These are phyloP conservation scores for Erebia ligea DNA, from an alignment of 2,888 invertebrate genomes.

Conservation along the genomic window DNA sequence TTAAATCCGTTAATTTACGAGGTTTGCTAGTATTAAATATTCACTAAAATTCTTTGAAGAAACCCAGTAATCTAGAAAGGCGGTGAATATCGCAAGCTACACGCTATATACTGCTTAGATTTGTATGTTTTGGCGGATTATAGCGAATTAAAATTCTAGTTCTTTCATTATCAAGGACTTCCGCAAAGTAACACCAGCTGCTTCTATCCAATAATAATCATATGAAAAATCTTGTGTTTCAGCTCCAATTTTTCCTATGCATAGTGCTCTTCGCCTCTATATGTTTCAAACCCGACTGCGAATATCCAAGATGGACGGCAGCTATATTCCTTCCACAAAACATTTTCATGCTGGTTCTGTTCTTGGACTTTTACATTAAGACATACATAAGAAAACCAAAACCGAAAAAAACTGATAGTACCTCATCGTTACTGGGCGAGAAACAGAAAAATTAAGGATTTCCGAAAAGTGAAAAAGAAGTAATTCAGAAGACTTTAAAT, in stretches of 20 bases:
- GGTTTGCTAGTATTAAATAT: too few relatives aligned
- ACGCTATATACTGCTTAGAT: too few relatives aligned
- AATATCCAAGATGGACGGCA: conserved; percentile 81
- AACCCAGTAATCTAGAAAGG: too few relatives aligned
- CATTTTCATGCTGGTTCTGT: conserved; percentile 85
- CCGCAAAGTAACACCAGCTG: too few relatives aligned
- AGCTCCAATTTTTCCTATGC: conserved; percentile 85
- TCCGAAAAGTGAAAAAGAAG: not conserved
- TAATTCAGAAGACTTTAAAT: not conserved
- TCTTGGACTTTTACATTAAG: conserved; percentile 87
- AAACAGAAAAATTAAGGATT: not conserved
- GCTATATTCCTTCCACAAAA: conserved; percentile 85
- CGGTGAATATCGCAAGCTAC: too few relatives aligned
- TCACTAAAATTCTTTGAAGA: too few relatives aligned
- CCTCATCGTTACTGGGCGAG: too few relatives aligned
- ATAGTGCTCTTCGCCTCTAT: conserved; percentile 76
- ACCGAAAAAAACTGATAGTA: not conserved
- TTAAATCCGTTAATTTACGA: too few relatives aligned
- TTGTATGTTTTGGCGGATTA: too few relatives aligned
- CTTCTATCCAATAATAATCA: too few relatives aligned
- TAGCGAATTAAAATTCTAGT: too few relatives aligned
- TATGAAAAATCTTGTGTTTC: conserved; percentile 48
- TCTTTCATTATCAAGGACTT: too few relatives aligned
- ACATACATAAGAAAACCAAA: conserved; percentile 76
- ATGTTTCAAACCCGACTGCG: conserved; percentile 78